Conservation (phyloP, 2,113 vertebrate genomes). For the Odontophorus gujanensis region DNA sequence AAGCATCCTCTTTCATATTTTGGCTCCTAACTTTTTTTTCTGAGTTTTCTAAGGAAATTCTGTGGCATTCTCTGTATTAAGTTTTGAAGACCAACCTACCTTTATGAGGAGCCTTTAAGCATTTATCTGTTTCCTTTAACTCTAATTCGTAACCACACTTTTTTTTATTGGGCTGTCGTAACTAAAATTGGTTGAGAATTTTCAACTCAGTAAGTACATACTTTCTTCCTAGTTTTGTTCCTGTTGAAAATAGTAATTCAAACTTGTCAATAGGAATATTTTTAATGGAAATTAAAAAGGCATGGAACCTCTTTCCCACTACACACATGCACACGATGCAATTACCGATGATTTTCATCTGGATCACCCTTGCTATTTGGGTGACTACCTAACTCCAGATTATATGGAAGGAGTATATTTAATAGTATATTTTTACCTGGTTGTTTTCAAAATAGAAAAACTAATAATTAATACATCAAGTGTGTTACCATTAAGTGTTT, state of each 20-base stretch:
- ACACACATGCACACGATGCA: too few relatives aligned
- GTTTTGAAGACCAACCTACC: not conserved
- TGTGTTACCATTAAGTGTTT: too few relatives aligned
- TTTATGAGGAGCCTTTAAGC: not conserved
- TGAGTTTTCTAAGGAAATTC: not conserved
- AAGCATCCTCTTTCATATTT: not conserved
- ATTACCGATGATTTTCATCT: not conserved
- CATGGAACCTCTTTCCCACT: not conserved
- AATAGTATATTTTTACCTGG: not conserved
- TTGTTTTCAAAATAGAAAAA: not conserved
- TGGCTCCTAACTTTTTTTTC: not conserved
- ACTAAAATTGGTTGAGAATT: not conserved
- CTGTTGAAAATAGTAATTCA: not conserved
- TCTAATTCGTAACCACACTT: not conserved
- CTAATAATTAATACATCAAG: not conserved
- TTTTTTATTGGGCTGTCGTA: not conserved
- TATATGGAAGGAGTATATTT: not conserved
- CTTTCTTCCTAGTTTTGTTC: not conserved
- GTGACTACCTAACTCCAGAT: not conserved
- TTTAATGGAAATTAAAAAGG: not conserved
- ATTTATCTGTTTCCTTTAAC: not conserved
- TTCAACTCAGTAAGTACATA: not conserved
- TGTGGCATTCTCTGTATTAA: not conserved
- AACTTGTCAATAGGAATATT: not conserved
- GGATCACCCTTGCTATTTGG: not conserved